Conservation (phyloP, 2,113 vertebrate species). For the Chloroceryle aenea region DNA sequence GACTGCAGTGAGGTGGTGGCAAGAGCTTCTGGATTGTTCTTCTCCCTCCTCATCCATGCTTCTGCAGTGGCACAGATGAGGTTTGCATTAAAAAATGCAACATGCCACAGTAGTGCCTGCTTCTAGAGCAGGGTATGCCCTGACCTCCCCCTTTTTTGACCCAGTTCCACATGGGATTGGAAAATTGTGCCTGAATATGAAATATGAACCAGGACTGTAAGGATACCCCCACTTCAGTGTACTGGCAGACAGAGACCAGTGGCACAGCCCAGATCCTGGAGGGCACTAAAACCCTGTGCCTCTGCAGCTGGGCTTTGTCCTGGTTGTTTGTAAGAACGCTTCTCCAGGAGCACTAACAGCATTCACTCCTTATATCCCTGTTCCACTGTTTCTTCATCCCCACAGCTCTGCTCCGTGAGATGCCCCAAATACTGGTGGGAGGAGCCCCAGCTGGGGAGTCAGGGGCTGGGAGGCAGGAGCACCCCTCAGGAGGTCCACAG, state of each 20-base stretch:
- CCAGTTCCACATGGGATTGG: neutral
- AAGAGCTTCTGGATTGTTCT: neutral
- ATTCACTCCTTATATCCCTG: neutral
- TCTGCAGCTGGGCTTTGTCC: neutral
- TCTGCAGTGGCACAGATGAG: neutral
- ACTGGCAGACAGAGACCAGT: neutral
- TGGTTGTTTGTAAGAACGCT: neutral
- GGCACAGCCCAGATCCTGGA: neutral
- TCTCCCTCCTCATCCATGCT: accelerated
- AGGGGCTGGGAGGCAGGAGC: neutral
- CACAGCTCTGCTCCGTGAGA: neutral
- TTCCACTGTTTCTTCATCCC: neutral
- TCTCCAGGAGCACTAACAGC: neutral
- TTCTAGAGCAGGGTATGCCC: neutral
- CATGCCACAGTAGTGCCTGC: neutral
- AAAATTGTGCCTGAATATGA: neutral
- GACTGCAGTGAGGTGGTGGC: neutral
- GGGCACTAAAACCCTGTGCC: neutral
- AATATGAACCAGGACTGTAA: neutral
- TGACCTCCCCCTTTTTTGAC: neutral
- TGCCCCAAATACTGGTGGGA: neutral
- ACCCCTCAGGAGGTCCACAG: accelerated
- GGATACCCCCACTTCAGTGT: neutral
- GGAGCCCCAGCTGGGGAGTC: neutral
- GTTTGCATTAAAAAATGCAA: neutral